Conservation (phyloP, 2,113 vertebrate genomes). For the Spheniscus mendiculus region DNA sequence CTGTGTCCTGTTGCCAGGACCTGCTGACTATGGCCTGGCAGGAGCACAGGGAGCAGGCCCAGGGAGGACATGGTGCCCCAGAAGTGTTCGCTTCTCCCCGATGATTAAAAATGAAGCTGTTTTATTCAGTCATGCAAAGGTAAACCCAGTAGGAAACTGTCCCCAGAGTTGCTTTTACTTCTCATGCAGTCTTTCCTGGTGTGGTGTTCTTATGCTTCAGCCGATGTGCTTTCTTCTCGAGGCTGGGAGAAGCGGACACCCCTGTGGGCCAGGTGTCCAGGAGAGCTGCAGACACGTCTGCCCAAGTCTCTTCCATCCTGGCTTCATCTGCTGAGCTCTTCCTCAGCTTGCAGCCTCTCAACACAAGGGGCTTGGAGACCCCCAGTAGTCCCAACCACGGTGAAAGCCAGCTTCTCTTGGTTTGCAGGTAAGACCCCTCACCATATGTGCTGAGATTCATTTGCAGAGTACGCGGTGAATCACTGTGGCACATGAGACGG, state of each 20-base stretch:
- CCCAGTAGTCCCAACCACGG: rapidly evolving
- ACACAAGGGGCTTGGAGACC: not conserved
- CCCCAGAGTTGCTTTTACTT: not conserved
- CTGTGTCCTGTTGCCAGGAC: not conserved
- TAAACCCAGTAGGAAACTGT: not conserved
- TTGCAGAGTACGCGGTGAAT: rapidly evolving
- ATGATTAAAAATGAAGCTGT: not conserved
- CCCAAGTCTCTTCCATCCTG: not conserved
- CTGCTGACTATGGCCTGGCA: not conserved
- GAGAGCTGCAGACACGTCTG: not conserved
- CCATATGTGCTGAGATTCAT: rapidly evolving
- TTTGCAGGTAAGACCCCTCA: rapidly evolving
- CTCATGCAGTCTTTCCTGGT: not conserved
- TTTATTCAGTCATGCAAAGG: not conserved
- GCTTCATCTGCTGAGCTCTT: not conserved
- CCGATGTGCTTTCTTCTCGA: not conserved
- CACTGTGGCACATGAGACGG: not conserved
- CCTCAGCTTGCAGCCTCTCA: not conserved
- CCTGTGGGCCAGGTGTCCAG: not conserved
- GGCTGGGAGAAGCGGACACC: not conserved
- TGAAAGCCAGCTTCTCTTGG: not conserved
- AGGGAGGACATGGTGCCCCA: not conserved
- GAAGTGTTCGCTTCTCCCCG: not conserved
- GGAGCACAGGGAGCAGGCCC: not conserved
- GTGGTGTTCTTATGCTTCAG: not conserved